These are phyloP conservation scores for Drosophila neonasuta DNA, from an alignment of 2,888 invertebrate species.

Conservation along the genomic window DNA sequence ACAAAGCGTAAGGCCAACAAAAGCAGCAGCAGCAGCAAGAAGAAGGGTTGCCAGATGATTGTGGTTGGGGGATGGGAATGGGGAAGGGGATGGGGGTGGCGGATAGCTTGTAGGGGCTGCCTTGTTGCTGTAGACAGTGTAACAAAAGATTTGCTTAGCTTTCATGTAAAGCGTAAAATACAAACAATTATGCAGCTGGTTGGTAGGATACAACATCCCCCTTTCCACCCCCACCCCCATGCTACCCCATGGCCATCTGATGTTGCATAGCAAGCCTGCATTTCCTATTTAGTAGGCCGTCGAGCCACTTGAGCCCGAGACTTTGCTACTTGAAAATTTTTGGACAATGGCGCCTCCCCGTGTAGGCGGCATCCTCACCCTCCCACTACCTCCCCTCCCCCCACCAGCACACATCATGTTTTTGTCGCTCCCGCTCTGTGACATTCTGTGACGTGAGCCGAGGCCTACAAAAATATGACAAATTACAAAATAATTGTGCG, in stretches of 20 bases:
- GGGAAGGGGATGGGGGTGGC: background rate
- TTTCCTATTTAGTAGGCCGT: constrained; percentile 69
- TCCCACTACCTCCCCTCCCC: no score
- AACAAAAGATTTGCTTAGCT: constrained; percentile 78
- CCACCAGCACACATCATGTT: no score
- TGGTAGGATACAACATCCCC: constrained; percentile 38
- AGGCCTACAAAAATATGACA: constrained; percentile 72
- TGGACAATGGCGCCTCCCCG: constrained; percentile 58
- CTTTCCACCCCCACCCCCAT: background rate
- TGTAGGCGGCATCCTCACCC: constrained; percentile 3
- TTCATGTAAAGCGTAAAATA: constrained; percentile 78
- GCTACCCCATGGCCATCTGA: background rate
- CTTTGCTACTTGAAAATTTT: constrained; percentile 71
- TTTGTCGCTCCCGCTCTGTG: background rate
- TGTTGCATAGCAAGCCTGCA: constrained; percentile 26
- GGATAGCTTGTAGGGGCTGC: constrained; percentile 3
- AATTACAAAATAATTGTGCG: constrained; percentile 76
- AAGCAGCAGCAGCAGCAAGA: constrained; percentile 40
- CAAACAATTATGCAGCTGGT: constrained; percentile 75
- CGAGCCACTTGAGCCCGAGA: constrained; percentile 72
- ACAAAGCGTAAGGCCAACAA: constrained; percentile 76
- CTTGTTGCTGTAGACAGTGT: constrained; percentile 68
- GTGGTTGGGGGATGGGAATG: background rate
- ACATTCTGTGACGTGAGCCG: constrained; percentile 20
- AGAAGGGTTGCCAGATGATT: constrained; percentile 56